Evolutionary conservation across 2,113 vertebrate genomes (phyloP).

Genomic region (Puntigrus tetrazona): DNA sequence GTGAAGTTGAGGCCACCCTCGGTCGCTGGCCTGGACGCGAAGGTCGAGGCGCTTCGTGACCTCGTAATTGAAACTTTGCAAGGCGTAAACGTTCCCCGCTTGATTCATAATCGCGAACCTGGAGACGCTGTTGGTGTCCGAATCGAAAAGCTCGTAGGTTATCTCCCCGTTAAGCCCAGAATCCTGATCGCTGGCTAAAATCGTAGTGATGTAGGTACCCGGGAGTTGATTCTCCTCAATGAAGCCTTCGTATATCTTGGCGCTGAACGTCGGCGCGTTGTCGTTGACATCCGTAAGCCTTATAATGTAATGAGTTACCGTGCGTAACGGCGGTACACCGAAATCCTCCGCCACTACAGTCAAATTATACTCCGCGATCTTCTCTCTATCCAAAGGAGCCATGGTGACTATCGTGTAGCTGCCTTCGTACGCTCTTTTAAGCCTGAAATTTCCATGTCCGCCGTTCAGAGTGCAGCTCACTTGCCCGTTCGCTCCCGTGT

Average conservation of each 20-base stretch:
- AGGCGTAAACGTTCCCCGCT: slow-evolving; percentile 86
- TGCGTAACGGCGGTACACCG: slow-evolving; percentile 83
- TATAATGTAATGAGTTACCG: slow-evolving; percentile 82
- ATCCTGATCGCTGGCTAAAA: slow-evolving; percentile 83
- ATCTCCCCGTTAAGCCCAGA: slow-evolving; percentile 87
- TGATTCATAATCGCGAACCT: slow-evolving; percentile 92
- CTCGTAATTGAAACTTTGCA: slow-evolving; percentile 93
- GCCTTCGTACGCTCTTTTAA: slow-evolving; percentile 89
- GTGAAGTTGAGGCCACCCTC: slow-evolving; percentile 90
- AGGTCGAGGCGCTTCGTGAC: slow-evolving; percentile 86
- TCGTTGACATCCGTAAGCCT: slow-evolving; percentile 89
- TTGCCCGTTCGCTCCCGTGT: slow-evolving; percentile 86
- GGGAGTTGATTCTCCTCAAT: slow-evolving; percentile 88
- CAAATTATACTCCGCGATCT: slow-evolving; percentile 88
- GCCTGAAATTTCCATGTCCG: slow-evolving; percentile 87
- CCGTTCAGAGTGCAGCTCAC: slow-evolving; percentile 89
- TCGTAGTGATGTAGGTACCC: slow-evolving; percentile 84
- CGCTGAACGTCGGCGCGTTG: slow-evolving; percentile 84
- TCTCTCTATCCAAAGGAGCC: slow-evolving; percentile 82
- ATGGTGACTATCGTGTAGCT: slow-evolving; percentile 92
- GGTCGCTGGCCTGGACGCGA: slow-evolving; percentile 86
- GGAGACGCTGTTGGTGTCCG: slow-evolving; percentile 79
- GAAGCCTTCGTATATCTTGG: slow-evolving; percentile 82
- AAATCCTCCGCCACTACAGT: slow-evolving; percentile 92
- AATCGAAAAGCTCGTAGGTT: slow-evolving; percentile 84